phyloP scores from a whole-genome alignment of 2,888 invertebrate genomes.

The Lypha dubia region DNA sequence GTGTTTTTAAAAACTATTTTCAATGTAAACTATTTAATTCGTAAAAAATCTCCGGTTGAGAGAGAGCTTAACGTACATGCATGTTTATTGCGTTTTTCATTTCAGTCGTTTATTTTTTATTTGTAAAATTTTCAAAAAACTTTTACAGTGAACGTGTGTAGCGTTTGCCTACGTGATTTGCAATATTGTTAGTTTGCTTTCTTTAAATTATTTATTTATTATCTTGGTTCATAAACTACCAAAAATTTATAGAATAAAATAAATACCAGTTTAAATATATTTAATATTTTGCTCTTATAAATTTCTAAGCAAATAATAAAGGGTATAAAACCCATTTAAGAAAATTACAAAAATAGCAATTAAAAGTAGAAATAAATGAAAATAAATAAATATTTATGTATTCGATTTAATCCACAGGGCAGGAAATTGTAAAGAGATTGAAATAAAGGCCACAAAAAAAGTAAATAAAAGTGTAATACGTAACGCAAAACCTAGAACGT shows the following conservation, averaged over 20 bases:
- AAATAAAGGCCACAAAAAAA: conserved; percentile 46
- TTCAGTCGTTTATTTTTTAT: too few species aligned
- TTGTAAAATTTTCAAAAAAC: too few species aligned
- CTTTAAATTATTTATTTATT: too few species aligned
- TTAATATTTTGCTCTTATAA: background rate
- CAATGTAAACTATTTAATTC: too few species aligned
- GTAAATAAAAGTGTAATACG: background rate
- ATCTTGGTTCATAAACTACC: too few species aligned
- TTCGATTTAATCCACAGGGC: conserved; percentile 61
- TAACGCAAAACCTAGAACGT: conserved; percentile 11
- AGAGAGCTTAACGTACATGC: too few species aligned
- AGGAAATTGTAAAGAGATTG: conserved; percentile 61
- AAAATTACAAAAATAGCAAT: conserved; percentile 20
- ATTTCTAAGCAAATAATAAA: conserved; percentile 26
- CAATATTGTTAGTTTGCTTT: too few species aligned
- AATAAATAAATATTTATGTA: conserved; percentile 55
- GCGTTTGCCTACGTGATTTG: too few species aligned
- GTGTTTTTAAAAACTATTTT: too few species aligned
- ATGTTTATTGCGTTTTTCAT: too few species aligned
- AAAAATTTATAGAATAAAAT: background rate
- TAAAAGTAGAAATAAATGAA: conserved; percentile 29
- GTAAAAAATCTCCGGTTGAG: too few species aligned
- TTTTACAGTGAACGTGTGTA: too few species aligned
- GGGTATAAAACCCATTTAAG: conserved; percentile 47
- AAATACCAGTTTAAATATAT: background rate